Evolutionary conservation across 1,140 invertebrate species (phyloP), one percentile per base, ranked within the genome.

Genomic region (Neodiprion pinetum): DNA sequence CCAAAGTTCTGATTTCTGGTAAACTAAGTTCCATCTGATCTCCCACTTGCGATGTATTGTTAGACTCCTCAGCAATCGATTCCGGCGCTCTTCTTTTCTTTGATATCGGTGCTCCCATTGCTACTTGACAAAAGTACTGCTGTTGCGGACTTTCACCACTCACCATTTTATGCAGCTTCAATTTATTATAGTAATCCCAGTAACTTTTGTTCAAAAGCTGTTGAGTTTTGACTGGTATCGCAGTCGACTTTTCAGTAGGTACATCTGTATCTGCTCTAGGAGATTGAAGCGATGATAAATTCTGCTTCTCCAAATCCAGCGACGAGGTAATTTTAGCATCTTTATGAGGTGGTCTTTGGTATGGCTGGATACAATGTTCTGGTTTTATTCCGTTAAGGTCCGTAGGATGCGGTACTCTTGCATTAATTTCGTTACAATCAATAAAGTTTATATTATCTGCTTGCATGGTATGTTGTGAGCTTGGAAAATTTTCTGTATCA

Each of bases 181-280:
- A 78, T 75, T 80, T 85, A n/a, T 82, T 82, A 21, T 85, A 87
- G 78, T 85, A 86, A 1, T 86, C 80, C 74, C 84, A 82, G 71
- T 87, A 87, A 78, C 77, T 86, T 73, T 84, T 82, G 65, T 78
- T 86, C 11, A 87, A 72, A 9, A 85, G 70, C 70, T 76, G 73
- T 74, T 82, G 83, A 3, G 85, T 86, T 72, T 86, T 83, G 3
- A 79, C 48, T 0, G 84, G 74, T 49, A 87, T 81, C n/a, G n/a
- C 48, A 21, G 71, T 81, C 28, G 74, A 67, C 70, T 73, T 78
- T 23, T 79, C 73, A 2, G 73, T 67, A 9, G 7, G 10, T 12
- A 75, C 69, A 70, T 69, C 68, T 23, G 17, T 67, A 21, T 77
- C 73, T 17, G 72, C 72, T 65, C 76, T 71, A 12, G 76, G 11